phyloP scores from a whole-genome alignment of 2,888 invertebrate species.

The Brachyptera risi region DNA sequence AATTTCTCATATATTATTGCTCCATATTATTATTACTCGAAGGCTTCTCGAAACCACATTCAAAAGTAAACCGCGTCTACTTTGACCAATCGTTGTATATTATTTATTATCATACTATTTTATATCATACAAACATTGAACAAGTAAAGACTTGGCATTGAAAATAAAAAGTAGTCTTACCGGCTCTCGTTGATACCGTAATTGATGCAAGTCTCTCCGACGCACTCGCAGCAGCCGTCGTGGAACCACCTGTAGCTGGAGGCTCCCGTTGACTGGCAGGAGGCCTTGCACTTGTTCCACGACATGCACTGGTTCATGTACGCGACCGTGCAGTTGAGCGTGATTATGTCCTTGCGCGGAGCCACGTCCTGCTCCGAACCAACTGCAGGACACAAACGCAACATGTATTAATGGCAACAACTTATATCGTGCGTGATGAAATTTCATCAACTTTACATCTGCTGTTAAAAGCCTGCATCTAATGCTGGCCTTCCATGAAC shows the following conservation, averaged over 20 bases:
- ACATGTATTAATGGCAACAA: constrained; percentile 5
- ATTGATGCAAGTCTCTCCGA: constrained; percentile 81
- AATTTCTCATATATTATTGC: too few species aligned
- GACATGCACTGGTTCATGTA: constrained; percentile 88
- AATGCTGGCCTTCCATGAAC: too few species aligned
- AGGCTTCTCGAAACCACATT: too few species aligned
- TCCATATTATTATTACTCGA: too few species aligned
- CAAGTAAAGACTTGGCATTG: neutral
- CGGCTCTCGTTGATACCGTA: constrained; percentile 87
- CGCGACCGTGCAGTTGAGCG: constrained; percentile 86
- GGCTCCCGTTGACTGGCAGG: constrained; percentile 80
- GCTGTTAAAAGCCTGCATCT: too few species aligned
- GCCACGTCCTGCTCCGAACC: constrained; percentile 52
- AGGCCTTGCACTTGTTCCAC: constrained; percentile 77
- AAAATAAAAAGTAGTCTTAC: constrained; percentile 47
- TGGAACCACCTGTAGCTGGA: constrained; percentile 89
- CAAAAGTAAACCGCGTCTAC: too few species aligned
- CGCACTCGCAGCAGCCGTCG: constrained; percentile 91
- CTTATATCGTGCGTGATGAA: too few species aligned
- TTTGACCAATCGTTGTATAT: too few species aligned
- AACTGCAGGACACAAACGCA: constrained; percentile 56
- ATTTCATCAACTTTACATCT: too few species aligned
- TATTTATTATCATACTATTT: too few species aligned
- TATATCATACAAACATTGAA: too few species aligned
- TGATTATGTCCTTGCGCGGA: constrained; percentile 45